Evolutionary conservation across 2,797 vertebrate genomes (phyloP), one percentile per base, ranked within the genome.

Genomic region (Falco columbarius): DNA sequence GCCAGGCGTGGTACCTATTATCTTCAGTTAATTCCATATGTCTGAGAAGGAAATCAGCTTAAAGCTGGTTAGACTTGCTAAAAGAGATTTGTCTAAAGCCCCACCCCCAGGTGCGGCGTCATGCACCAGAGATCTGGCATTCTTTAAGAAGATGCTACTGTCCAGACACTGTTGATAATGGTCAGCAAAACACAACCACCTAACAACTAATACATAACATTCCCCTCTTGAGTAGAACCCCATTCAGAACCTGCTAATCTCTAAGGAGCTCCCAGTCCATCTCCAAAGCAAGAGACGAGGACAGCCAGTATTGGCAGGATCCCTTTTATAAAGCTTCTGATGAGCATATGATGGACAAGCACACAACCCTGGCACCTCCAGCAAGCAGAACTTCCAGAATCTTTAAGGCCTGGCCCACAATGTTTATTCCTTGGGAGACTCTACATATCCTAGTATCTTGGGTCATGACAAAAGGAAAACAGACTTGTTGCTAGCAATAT

Each of bases 31-130:
- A 97, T 88, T 87, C 92, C 17, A 0, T n/a, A 46, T 67, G 92
- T 93, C 96, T 97, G 95, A 97, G 92, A 90, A 93, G 72, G 83
- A 91, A 95, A 96, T 86, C 79, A 66, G 58, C 65, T 70, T 68
- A 95, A 95, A 97, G 66, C 95, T 0, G 3, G 94, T 88, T 81
- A 92, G 66, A 93, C 66, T 86, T 55, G 77, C 72, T 81, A 79
- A 88, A 83, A 62, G 16, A 84, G 89, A 83, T 73, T 66, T 86
- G 42, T 55, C 22, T 44, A n/a, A 68, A n/a, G 79, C 38, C 26
- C 49, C 71, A 77, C 56, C 42, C 55, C 30, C 34, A 47, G 26
- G 20, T 15, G 42, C 74, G 89, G 44, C 40, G 59, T 47, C 56
- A 67, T 14, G 59, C 32, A 59, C 71, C 67, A 71, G 42, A 77